Evolutionary conservation across 2,888 invertebrate species (phyloP).

Genomic region (Prionchulus punctatus): DNA sequence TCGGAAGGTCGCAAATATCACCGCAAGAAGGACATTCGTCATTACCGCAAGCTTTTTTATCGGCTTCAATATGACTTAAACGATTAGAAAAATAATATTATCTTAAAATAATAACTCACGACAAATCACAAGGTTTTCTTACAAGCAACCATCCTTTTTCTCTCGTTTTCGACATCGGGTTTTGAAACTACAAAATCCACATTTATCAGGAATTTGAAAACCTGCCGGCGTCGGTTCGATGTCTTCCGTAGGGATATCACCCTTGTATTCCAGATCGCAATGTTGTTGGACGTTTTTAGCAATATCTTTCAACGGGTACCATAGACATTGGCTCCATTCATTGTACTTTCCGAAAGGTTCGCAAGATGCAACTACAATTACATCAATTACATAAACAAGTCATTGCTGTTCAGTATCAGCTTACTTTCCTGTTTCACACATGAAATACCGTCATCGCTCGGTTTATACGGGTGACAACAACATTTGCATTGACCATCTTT

Average conservation of each 20-base stretch:
- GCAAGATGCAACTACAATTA: neutral
- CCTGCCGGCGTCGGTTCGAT: slow-evolving; percentile 3
- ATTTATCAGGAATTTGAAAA: slow-evolving; percentile 1
- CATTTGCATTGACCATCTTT: slow-evolving; percentile 9
- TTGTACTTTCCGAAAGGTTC: slow-evolving; percentile 4
- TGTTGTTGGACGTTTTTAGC: neutral
- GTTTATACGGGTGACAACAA: slow-evolving; percentile 11
- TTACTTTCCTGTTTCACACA: slow-evolving; percentile 3
- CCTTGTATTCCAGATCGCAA: slow-evolving; percentile 3
- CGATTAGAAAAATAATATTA: neutral
- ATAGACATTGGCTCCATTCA: slow-evolving; percentile 10
- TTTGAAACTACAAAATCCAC: slow-evolving; percentile 10
- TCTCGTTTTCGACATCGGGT: slow-evolving; percentile 6
- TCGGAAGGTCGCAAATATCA: slow-evolving; percentile 6
- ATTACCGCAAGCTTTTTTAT: slow-evolving; percentile 8
- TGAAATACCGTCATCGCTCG: slow-evolving; percentile 4
- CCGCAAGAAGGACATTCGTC: slow-evolving; percentile 4
- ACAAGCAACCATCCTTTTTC: slow-evolving; percentile 9
- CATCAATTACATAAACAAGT: neutral
- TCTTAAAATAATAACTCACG: neutral
- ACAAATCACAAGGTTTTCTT: neutral
- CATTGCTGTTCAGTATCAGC: neutral
- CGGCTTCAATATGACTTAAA: slow-evolving; percentile 2
- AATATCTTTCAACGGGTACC: slow-evolving; percentile 5
- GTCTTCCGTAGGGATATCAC: neutral